phyloP scores from a whole-genome alignment of 2,888 invertebrate genomes.

The Lepidocyrtoides sp. region DNA sequence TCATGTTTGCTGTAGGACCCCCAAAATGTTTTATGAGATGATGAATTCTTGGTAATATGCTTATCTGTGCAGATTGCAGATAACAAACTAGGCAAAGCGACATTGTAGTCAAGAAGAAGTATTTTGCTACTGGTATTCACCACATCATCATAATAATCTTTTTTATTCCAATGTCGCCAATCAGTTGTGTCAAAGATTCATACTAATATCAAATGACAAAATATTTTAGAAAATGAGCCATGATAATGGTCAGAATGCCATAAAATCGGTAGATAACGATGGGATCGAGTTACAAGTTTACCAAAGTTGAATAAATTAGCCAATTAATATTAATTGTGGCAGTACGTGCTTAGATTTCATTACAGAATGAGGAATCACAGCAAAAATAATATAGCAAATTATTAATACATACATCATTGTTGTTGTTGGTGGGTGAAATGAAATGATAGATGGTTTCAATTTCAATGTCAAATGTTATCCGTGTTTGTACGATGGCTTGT shows the following conservation, averaged over 20 bases:
- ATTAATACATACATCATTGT: too few species aligned
- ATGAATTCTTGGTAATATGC: not conserved
- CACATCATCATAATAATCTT: too few species aligned
- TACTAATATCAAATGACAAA: not conserved
- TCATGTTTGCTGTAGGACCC: constrained; percentile 9
- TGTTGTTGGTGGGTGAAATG: not conserved
- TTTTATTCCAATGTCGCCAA: not conserved
- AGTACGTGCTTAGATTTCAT: constrained; percentile 21
- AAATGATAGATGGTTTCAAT: not conserved
- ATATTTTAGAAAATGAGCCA: not conserved
- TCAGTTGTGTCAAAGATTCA: too few species aligned
- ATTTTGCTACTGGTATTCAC: constrained; percentile 53
- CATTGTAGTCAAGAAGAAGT: constrained; percentile 1
- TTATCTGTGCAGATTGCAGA: not conserved
- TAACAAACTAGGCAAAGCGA: not conserved
- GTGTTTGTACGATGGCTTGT: not conserved
- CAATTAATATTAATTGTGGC: constrained; percentile 58
- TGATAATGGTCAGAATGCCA: constrained; percentile 4
- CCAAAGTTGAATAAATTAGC: constrained; percentile 46
- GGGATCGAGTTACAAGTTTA: constrained; percentile 10
- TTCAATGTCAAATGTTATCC: not conserved
- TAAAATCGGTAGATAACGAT: constrained; percentile 20
- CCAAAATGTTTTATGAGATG: constrained; percentile 19
- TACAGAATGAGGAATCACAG: not conserved
- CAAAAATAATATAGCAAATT: not conserved